Conservation (phyloP, 2,888 invertebrate species). For the Agonum fuliginosum region DNA sequence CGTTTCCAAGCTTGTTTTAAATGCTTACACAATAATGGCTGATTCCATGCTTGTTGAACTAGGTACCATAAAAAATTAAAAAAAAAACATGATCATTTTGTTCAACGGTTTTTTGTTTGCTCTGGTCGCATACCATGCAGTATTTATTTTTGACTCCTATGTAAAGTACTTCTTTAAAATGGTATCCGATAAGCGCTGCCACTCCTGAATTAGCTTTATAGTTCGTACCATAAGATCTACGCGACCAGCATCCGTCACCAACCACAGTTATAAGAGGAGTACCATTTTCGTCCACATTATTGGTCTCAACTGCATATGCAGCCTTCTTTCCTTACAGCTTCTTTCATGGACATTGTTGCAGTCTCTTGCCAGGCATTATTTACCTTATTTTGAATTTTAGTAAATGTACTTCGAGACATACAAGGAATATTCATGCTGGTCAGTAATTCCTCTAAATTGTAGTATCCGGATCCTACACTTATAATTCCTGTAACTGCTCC, state of each 20-base stretch:
- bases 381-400: background rate
- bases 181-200: background rate
- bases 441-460: background rate
- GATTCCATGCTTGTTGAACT: too few relatives aligned
- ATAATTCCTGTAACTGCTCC: background rate
- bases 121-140: background rate
- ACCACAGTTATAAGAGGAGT: constrained; percentile 60
- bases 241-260: constrained; percentile 62
- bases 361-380: constrained; percentile 1
- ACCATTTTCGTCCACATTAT: constrained; percentile 59
- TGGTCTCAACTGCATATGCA: constrained; percentile 52
- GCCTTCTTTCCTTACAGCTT: constrained; percentile 13
- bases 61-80: too few relatives aligned
- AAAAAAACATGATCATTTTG: too few relatives aligned
- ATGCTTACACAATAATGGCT: too few relatives aligned
- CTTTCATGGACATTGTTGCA: background rate
- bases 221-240: constrained; percentile 55
- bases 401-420: too few relatives aligned
- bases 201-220: background rate
- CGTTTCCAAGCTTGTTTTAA: too few relatives aligned
- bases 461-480: background rate
- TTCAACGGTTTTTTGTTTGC: too few relatives aligned
- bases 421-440: background rate
- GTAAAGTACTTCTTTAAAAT: background rate
- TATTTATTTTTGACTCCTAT: background rate